Evolutionary conservation across 2,113 vertebrate genomes (phyloP), one percentile per base, ranked within the genome.

Genomic region (Megalops atlanticus): DNA sequence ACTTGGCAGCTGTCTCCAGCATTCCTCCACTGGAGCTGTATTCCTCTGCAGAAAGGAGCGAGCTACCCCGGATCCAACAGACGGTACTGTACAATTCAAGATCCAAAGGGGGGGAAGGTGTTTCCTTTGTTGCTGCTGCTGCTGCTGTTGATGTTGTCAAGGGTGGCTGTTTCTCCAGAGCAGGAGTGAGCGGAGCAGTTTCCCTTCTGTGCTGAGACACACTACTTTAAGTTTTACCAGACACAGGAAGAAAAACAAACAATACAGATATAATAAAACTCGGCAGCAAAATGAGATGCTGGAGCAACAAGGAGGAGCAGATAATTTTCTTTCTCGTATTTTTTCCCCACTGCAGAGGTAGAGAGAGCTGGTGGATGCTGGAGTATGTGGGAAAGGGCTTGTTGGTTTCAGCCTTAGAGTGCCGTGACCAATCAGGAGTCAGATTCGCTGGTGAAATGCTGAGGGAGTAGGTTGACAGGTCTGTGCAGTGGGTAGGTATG

Each of bases 341-440:
- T 83, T 85, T 84, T 33, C 45, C 45, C 74, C 43, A 80, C 80
- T 83, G 84, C 78, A 47, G 78, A 80, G 76, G 41, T 64, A 79
- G 77, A 40, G 70, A 77, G 70, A 77, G 76, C 49, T 52, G 64
- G 58, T 39, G 73, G 54, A 71, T 69, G 72, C 72, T 70, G 64
- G 43, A 27, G 43, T n/a, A 21, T 71, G 74, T 31, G 0, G 83
- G 33, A 74, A 75, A 76, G 73, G 81, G 74, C 80, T 83, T 54
- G 72, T 45, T 71, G 79, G 80, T 80, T 82, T 83, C 85, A 79
- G 52, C 81, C 76, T 16, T 72, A 77, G 73, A 58, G 78, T 58
- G 81, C 41, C 72, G 79, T 40, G 74, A 78, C 85, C 89, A 88
- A 90, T 88, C 86, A 87, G 82, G 69, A 88, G 84, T 83, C 36